Percentiles rank a stretch among this genome's conserved stretches.
Evolutionary conservation across 1,140 invertebrate species (phyloP).

Genomic region (Agrypnia vestita): DNA sequence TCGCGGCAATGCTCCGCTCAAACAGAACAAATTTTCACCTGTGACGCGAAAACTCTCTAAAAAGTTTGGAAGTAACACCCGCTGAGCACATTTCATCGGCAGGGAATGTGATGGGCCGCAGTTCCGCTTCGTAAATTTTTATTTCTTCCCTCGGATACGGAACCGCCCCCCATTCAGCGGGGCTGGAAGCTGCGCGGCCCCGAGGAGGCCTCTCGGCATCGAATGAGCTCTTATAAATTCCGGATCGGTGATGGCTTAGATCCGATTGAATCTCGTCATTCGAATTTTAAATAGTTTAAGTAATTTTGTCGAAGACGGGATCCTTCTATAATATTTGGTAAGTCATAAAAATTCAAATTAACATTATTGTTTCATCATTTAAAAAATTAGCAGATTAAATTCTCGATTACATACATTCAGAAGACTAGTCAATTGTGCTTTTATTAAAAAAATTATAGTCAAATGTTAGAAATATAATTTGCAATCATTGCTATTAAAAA

Average conservation of each 20-base stretch:
- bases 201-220: neutral
- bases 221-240: conserved; percentile 9
- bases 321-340: neutral
- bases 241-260: neutral
- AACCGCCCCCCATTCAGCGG: neutral
- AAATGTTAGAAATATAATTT: too few relatives aligned
- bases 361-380: too few relatives aligned
- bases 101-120: conserved; percentile 7
- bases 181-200: neutral
- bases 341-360: too few relatives aligned
- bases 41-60: conserved; percentile 3
- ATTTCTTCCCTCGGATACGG: neutral
- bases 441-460: too few relatives aligned
- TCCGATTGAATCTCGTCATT: neutral
- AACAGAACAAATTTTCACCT: neutral
- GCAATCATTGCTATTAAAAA: too few relatives aligned
- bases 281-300: neutral
- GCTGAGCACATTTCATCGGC: conserved; percentile 16
- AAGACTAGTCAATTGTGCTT: too few relatives aligned
- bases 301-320: neutral
- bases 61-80: neutral
- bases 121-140: conserved; percentile 28
- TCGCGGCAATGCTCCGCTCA: neutral
- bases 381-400: too few relatives aligned
- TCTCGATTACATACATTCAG: too few relatives aligned